Conservation (phyloP, 1,140 invertebrate genomes). For the Apis florea region DNA sequence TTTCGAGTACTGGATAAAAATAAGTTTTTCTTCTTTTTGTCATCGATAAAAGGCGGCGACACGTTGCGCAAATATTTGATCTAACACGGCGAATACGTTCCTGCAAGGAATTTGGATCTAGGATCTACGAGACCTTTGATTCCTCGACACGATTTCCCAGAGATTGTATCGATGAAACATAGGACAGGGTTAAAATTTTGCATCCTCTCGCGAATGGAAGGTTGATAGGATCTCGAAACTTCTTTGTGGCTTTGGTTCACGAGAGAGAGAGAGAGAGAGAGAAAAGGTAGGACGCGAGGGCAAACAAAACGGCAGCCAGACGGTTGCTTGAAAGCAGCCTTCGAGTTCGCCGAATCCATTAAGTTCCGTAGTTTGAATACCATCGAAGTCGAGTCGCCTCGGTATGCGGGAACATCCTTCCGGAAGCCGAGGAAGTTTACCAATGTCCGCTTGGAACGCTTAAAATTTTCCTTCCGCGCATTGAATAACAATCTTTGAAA, state of each 20-base stretch:
- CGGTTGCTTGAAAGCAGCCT: slow-evolving; percentile 27
- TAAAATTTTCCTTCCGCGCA: slow-evolving; percentile 15
- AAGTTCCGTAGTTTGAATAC: slow-evolving; percentile 53
- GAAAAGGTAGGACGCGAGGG: slow-evolving; percentile 1
- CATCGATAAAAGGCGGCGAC: slow-evolving; percentile 32
- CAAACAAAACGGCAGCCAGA: slow-evolving; percentile 39
- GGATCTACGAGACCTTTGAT: background rate
- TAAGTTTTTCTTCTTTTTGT: background rate
- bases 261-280: background rate
- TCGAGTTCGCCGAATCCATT: slow-evolving; percentile 58
- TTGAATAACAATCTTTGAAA: background rate
- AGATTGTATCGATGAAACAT: background rate
- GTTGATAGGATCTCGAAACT: background rate
- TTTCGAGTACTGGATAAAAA: background rate
- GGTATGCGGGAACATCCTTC: slow-evolving; percentile 9
- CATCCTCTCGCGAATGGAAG: fast-evolving
- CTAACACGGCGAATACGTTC: slow-evolving; percentile 38
- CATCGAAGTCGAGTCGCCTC: slow-evolving; percentile 35
- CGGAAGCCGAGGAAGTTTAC: slow-evolving; percentile 34
- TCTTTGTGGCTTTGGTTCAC: background rate
- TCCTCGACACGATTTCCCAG: too few species aligned
- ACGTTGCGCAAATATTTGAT: slow-evolving; percentile 70
- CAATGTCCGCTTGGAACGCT: background rate
- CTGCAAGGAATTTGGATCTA: background rate
- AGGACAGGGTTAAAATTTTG: too few species aligned